Percentiles rank a stretch among this genome's conserved stretches.
These are phyloP conservation scores for Recurvirostra avosetta DNA, from an alignment of 2,113 vertebrate species.

Conservation along the genomic window DNA sequence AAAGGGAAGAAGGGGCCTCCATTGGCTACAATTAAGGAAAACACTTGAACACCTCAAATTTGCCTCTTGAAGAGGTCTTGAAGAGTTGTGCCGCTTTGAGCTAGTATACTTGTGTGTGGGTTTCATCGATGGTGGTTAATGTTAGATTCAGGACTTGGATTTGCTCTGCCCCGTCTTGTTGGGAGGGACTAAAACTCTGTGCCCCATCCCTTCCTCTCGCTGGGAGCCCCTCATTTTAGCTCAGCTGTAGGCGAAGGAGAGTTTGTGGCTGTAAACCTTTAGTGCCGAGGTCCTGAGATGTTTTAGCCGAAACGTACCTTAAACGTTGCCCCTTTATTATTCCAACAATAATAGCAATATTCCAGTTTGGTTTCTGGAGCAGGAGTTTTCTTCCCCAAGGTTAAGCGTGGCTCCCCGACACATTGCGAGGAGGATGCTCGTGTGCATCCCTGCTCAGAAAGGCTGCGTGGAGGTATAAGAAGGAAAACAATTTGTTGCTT, in stretches of 20 bases:
- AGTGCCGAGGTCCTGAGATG: neutral
- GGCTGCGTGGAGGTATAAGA: neutral
- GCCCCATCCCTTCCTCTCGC: neutral
- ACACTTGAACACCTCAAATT: neutral
- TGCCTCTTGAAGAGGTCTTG: neutral
- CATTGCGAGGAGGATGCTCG: rapidly evolving
- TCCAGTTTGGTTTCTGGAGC: neutral
- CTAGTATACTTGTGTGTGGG: no score
- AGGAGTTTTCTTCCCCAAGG: neutral
- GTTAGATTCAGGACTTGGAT: neutral
- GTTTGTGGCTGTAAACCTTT: neutral
- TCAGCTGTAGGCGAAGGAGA: neutral
- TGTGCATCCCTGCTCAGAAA: neutral
- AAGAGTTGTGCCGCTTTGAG: rapidly evolving
- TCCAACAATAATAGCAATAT: neutral
- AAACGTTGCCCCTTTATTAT: neutral
- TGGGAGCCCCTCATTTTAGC: neutral
- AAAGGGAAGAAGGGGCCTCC: neutral
- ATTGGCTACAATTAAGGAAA: neutral
- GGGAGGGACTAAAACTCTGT: neutral
- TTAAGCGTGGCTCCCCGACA: rapidly evolving
- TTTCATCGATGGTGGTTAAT: neutral
- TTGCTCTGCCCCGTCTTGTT: neutral
- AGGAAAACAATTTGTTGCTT: neutral
- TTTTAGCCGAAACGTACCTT: neutral